Evolutionary conservation across 2,113 vertebrate genomes (phyloP), one percentile per base, ranked within the genome.

Genomic region (Salvelinus alpinus): DNA sequence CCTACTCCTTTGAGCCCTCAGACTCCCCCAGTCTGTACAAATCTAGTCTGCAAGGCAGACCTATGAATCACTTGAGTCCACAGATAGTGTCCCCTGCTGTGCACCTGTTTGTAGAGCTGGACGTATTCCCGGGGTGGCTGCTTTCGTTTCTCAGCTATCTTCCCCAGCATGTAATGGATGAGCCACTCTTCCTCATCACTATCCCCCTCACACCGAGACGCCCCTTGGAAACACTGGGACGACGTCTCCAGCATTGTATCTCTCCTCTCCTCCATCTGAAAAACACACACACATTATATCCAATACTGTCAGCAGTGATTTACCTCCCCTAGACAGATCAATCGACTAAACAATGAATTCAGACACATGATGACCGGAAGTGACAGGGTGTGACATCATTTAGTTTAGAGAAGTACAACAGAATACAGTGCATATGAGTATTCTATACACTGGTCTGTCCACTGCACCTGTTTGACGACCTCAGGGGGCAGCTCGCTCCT

Each of bases 161-260:
- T 99, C n/a, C 95, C 98, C 85, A 99, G 92, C 98, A 99, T 99
- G 92, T 99, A 99, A 82, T 99, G 96, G 79, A 99, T 98, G 22
- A 99, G 95, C 98, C 98, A 99, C 88, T 99, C 98, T 82, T 99
- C 98, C 82, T 99, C 97, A 0, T 98, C 97, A 0, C 97, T 96
- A 0, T 97, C 96, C 0, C 96, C 96, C 85, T 97, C 97, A 11
- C 97, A 99, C 70, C 84, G 92, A 1, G 97, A 95, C 0, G 98
- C 97, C 0, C 96, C 95, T 0, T 94, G 94, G 83, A 99, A 99
- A 83, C 98, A 98, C 84, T 94, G 89, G 24, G 92, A 91, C 27
- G 98, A 95, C 0, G 95, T 97, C 89, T 96, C 96, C 83, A 99
- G 80, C 97, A 99, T 99, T 71, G 95, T 93, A 82, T 96, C 94